These are phyloP conservation scores for Cavia porcellus DNA, from an alignment of 2,113 vertebrate genomes.

Conservation along the genomic window DNA sequence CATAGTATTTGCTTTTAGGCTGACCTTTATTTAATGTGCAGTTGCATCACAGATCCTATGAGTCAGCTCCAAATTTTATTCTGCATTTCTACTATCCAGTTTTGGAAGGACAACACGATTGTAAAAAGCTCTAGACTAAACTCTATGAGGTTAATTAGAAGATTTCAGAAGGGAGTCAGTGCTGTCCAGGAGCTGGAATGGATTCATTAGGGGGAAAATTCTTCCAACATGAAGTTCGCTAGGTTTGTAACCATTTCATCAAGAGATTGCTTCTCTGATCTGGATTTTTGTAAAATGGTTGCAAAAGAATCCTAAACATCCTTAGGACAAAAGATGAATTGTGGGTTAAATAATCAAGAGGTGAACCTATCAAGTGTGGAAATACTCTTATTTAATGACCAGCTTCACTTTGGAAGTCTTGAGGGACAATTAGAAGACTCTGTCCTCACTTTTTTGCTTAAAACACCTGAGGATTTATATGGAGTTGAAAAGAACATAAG, in stretches of 20 bases:
- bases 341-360: neutral
- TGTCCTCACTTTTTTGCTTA: neutral
- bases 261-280: neutral
- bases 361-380: neutral
- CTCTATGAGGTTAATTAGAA: neutral
- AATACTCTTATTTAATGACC: neutral
- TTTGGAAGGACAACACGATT: neutral
- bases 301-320: neutral
- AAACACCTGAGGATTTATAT: neutral
- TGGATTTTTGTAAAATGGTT: conserved; percentile 13
- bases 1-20: neutral
- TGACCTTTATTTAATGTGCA: neutral
- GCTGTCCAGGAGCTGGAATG: neutral
- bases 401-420: neutral
- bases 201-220: neutral
- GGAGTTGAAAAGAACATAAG: neutral
- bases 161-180: neutral
- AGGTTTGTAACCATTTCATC: neutral
- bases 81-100: neutral
- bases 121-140: neutral
- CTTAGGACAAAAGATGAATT: neutral
- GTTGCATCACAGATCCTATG: neutral
- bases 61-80: neutral
- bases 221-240: neutral
- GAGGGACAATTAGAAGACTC: neutral